phyloP scores from a whole-genome alignment of 2,797 vertebrate genomes.

The Limosa lapponica region DNA sequence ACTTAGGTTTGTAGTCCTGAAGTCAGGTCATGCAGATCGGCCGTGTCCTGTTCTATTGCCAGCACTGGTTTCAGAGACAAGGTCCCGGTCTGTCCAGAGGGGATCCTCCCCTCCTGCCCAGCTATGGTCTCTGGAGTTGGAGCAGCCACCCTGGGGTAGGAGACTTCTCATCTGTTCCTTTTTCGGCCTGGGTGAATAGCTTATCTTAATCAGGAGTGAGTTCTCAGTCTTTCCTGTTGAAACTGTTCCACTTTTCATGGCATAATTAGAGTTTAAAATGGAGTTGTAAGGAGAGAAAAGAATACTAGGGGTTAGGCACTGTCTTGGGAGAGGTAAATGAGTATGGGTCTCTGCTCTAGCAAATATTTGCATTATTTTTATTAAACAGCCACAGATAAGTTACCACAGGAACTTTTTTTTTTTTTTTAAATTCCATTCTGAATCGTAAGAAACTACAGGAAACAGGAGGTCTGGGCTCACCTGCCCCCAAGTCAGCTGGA shows the following conservation, averaged over 20 bases:
- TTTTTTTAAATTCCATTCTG: neutral
- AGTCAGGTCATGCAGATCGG: neutral
- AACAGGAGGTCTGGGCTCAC: neutral
- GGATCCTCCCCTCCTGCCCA: neutral
- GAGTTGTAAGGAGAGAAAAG: neutral
- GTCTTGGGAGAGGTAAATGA: neutral
- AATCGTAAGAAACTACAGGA: neutral
- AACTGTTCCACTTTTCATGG: neutral
- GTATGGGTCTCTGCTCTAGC: neutral
- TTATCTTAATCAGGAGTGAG: fast-evolving
- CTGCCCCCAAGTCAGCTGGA: neutral
- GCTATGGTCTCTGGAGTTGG: neutral
- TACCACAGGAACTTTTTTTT: neutral
- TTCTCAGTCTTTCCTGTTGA: neutral
- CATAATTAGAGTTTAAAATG: neutral
- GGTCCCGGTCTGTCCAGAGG: fast-evolving
- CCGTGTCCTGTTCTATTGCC: fast-evolving
- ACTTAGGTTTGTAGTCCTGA: neutral
- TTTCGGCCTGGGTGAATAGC: neutral
- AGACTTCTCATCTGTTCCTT: neutral
- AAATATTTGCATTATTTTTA: neutral
- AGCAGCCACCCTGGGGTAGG: neutral
- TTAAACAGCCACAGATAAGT: neutral
- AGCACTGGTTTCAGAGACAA: fast-evolving
- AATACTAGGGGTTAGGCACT: neutral